phyloP scores from a whole-genome alignment of 2,113 vertebrate species.

The Antidorcas marsupialis region DNA sequence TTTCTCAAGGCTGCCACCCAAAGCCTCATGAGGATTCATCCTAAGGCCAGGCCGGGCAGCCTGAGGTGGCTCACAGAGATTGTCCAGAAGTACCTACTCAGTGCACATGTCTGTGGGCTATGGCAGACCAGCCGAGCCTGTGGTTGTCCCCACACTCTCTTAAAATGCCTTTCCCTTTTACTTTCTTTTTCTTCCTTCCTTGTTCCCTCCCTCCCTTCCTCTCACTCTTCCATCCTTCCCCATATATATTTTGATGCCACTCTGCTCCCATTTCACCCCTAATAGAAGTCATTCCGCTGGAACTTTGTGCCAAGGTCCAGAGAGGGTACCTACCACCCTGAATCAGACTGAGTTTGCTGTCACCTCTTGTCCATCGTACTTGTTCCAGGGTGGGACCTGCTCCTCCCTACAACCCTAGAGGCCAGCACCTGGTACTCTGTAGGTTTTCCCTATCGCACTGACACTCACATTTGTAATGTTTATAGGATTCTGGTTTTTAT shows the following conservation, averaged over 20 bases:
- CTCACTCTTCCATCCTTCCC: background rate
- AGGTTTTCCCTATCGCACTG: accelerated
- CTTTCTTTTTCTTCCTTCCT: background rate
- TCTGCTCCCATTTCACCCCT: background rate
- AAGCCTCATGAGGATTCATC: background rate
- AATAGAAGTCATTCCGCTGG: background rate
- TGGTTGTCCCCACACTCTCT: accelerated
- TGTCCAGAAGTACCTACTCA: background rate
- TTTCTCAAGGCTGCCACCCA: background rate
- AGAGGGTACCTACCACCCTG: accelerated
- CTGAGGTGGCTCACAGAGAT: accelerated
- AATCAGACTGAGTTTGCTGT: too few relatives aligned
- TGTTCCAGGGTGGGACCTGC: accelerated
- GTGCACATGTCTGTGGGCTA: accelerated
- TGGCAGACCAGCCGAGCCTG: background rate
- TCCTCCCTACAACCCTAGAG: background rate
- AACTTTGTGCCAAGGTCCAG: background rate
- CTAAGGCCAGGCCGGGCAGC: background rate
- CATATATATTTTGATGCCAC: background rate
- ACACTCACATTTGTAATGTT: background rate
- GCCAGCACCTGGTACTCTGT: accelerated
- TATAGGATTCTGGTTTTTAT: background rate
- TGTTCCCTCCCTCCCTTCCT: background rate
- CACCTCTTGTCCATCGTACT: background rate
- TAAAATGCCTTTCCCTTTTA: background rate